Base-by-base conservation (phyloP, 1,140 invertebrate genomes). In the Aleiodes sp. region DNA sequence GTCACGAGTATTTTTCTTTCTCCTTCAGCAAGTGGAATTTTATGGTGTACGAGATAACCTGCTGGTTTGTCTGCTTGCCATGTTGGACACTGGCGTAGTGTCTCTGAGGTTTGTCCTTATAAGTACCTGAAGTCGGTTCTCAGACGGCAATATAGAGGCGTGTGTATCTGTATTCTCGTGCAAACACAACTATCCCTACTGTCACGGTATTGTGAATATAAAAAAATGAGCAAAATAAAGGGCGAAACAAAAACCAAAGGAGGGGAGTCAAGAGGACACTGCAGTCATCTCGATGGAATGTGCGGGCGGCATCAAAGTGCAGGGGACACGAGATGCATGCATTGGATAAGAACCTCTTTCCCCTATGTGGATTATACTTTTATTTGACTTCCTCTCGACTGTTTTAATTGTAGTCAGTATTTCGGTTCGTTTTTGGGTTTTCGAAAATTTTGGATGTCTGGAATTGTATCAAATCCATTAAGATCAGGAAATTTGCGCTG, bases 271-370 rank as follows among this genome's bases (percentile, higher is more conserved):
- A 24, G 29, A 35, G 31, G 59, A 61, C 76, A 71, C 62, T 39
- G 73, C 71, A 80, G 77, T 82, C 79, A 82, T 80, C 80, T 64
- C 79, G 75, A 77, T 81, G 80, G 80, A 81, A 82, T 82, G 80
- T 68, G 70, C 70, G 68, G 72, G 78, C 78, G 77, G 78, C 78
- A 73, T 76, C 75, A 80, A 80, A 80, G 73, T 75, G 76, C 71
- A 63, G 60, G 57, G 72, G 69, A 63, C 70, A 19, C 39, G 31
- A 61, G 52, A 28, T 59, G 75, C 73, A 70, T 76, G 69, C 24
- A n/a, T 35, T n/a, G 41, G 33, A 29, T 66, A 21, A 28, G 9
- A 56, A 24, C 41, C 24, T 52, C 46, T 26, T 59, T 67, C 61
- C 67, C 70, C 59, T 66, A 52, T 52, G 46, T 52, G 46, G 46